These are phyloP conservation scores for Diplogasteroides magnus DNA, from an alignment of 1,140 invertebrate species.

Conservation along the genomic window DNA sequence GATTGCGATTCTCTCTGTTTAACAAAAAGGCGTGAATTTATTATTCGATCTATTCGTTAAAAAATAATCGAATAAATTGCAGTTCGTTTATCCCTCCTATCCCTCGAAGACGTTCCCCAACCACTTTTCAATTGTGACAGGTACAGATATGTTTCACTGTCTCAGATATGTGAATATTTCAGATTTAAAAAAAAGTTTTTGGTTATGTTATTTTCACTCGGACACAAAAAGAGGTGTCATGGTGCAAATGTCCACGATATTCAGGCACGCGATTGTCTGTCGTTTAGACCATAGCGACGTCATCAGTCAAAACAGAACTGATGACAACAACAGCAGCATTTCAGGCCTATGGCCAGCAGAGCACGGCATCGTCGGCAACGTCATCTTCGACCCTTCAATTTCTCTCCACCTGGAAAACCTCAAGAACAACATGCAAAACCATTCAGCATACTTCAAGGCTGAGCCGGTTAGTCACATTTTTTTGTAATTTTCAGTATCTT, in stretches of 20 bases:
- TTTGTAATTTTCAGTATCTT: background rate
- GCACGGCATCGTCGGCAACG: slow-evolving; percentile 14
- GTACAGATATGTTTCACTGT: slow-evolving; percentile 27
- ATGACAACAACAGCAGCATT: no score
- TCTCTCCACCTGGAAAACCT: slow-evolving; percentile 33
- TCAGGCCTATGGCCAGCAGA: background rate
- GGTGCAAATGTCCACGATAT: no score
- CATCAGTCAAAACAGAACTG: no score
- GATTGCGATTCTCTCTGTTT: no score
- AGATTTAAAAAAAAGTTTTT: no score
- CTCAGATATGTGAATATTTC: background rate
- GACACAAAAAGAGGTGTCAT: no score
- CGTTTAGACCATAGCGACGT: no score
- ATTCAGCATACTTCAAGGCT: slow-evolving; percentile 12
- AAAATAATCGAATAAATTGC: background rate
- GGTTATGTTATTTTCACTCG: no score
- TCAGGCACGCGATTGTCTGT: no score
- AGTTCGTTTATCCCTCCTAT: slow-evolving; percentile 22
- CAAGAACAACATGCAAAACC: slow-evolving; percentile 14
- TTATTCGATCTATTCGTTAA: no score
- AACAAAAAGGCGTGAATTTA: no score
- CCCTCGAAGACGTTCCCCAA: slow-evolving; percentile 56
- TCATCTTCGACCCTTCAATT: slow-evolving; percentile 33
- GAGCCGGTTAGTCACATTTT: slow-evolving; percentile 20
- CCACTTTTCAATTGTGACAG: slow-evolving; percentile 59